phyloP scores from a whole-genome alignment of 2,888 invertebrate genomes.

The Cheilosia soror region DNA sequence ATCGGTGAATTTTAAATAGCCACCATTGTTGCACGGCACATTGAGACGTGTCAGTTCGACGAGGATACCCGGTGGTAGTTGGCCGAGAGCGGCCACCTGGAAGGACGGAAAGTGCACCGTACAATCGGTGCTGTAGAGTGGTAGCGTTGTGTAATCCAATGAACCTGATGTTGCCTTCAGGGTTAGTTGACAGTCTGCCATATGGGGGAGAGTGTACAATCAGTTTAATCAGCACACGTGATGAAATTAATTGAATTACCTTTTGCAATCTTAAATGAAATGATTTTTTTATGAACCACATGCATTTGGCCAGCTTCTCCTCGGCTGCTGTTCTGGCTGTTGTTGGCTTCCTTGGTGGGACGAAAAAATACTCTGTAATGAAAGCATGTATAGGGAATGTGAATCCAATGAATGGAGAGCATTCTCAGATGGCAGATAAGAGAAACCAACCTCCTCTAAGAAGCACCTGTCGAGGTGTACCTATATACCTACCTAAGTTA shows the following conservation, averaged over 20 bases:
- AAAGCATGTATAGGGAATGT: background rate
- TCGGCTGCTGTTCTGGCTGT: slow-evolving; percentile 54
- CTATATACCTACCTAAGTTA: too few species aligned
- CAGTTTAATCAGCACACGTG: slow-evolving; percentile 7
- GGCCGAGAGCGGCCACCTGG: slow-evolving; percentile 72
- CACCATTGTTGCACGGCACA: slow-evolving; percentile 87
- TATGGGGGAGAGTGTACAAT: background rate
- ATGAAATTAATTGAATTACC: slow-evolving; percentile 68
- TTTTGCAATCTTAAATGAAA: slow-evolving; percentile 79
- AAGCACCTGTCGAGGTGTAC: too few species aligned
- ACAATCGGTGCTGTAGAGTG: slow-evolving; percentile 80
- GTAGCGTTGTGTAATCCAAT: slow-evolving; percentile 80
- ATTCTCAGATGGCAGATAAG: too few species aligned
- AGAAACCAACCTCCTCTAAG: too few species aligned
- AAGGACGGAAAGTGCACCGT: slow-evolving; percentile 80
- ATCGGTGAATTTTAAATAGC: slow-evolving; percentile 86
- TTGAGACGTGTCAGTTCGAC: slow-evolving; percentile 88
- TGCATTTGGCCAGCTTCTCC: slow-evolving; percentile 66
- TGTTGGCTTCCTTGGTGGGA: slow-evolving; percentile 68
- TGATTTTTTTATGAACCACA: slow-evolving; percentile 77
- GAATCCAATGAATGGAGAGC: too few species aligned
- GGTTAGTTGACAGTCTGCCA: slow-evolving; percentile 79
- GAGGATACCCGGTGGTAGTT: slow-evolving; percentile 85
- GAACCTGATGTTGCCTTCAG: slow-evolving; percentile 78
- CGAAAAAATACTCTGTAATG: slow-evolving; percentile 79